phyloP scores from a whole-genome alignment of 1,140 invertebrate species.

The Latrodectus geometricus region DNA sequence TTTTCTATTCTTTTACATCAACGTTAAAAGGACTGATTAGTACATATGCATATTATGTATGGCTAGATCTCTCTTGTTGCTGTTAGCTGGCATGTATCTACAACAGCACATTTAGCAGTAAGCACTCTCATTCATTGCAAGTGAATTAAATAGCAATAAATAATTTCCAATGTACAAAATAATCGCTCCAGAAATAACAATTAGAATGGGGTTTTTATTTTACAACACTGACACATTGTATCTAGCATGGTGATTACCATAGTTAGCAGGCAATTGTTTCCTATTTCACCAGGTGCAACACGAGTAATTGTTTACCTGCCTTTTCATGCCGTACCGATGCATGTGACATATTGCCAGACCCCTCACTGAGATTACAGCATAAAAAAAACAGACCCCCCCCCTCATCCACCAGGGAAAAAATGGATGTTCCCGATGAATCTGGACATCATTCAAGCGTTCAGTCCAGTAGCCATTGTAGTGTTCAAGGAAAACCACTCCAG shows the following conservation, averaged over 20 bases:
- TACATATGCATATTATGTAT: too few relatives aligned
- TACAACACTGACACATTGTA: conserved; percentile 27
- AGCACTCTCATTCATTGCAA: background rate
- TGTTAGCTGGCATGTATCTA: background rate
- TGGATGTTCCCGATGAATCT: background rate
- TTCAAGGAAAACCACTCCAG: conserved; percentile 41
- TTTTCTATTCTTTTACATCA: too few relatives aligned
- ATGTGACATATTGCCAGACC: conserved; percentile 18
- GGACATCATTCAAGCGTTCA: background rate
- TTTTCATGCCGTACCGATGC: background rate
- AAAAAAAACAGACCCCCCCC: conserved; percentile 30
- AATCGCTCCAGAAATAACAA: background rate
- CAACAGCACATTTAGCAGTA: background rate
- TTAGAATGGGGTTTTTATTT: too few relatives aligned
- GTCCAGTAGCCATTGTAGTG: conserved; percentile 19
- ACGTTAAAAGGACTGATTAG: too few relatives aligned
- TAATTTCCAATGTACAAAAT: background rate
- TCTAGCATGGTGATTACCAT: conserved; percentile 20
- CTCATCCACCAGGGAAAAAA: background rate
- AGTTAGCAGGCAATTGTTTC: conserved; percentile 29
- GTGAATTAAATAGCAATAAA: background rate
- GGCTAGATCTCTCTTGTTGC: too few relatives aligned
- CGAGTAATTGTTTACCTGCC: conserved; percentile 32
- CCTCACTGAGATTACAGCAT: conserved; percentile 18
- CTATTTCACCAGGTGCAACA: conserved; percentile 19